Base-by-base conservation (phyloP, 1,140 invertebrate genomes). In the Catajapyx aquilonaris region DNA sequence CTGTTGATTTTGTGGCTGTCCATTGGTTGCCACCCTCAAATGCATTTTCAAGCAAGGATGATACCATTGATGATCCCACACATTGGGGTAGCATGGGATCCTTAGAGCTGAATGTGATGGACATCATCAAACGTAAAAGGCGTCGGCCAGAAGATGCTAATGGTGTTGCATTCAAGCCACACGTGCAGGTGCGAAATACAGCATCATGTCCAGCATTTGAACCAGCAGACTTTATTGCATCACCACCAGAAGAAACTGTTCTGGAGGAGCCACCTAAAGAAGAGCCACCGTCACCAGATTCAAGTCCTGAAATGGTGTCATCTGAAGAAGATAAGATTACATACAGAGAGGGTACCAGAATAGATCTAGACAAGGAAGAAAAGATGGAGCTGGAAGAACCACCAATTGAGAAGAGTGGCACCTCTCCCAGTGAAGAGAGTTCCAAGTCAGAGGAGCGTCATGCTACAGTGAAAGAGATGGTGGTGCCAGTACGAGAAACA, bases 11-110 rank as follows among this genome's bases (percentile, higher is more conserved):
- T 31, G 79, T 83, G 48, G 71, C 77, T 13, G 51, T 84, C 16
- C 73, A 77, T 53, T 64, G 68, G 46, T 55, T 83, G 37, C 79
- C 79, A 18, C 72, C 76, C n/a, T 70, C 76, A 48, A 81, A 81
- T 55, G 75, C 79, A 0, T 81, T 84, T 57, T 83, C 80, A 0
- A 81, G 77, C 38, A 83, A 83, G 55, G 81, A 85, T 55, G 80
- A 85, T 50, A 85, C 80, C 0, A 68, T 85, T 1, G 45, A 48
- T 31, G 25, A 42, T 21, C n/a, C n/a, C n/a, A n/a, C n/a, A n/a
- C 23, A 28, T 28, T 28, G 23, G 23, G 23, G 23, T 9, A 28
- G 23, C 13, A 28, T 28, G 23, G 23, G 23, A 13, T 7, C 23
- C 13, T 13, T 28, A 9, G 23, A 28, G 23, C 7, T 9, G 13